A percentile compares a stretch with the other conserved stretches of the same genome.
Conservation (phyloP, 1,140 invertebrate genomes). For the Cyrtorhinus lividipennis region DNA sequence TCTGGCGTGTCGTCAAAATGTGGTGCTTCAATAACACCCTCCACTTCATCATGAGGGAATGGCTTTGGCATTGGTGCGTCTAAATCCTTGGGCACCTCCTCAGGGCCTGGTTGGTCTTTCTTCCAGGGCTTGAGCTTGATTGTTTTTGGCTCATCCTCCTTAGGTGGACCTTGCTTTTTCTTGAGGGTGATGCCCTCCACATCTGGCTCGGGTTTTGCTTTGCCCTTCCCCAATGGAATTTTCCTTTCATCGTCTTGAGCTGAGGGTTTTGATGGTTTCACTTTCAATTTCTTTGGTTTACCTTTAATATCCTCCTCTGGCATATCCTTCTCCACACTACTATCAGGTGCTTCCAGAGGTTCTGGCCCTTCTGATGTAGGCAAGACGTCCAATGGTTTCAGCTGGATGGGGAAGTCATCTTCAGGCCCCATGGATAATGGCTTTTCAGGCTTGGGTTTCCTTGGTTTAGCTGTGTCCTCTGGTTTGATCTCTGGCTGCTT, state of each 20-base stretch:
- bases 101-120: slow-evolving; percentile 19
- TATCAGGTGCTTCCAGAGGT: slow-evolving; percentile 22
- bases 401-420: slow-evolving; percentile 22
- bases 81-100: slow-evolving; percentile 15
- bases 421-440: slow-evolving; percentile 26
- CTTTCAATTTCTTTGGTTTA: slow-evolving; percentile 25
- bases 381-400: slow-evolving; percentile 24
- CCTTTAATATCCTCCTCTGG: slow-evolving; percentile 22
- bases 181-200: slow-evolving; percentile 32
- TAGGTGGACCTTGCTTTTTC: slow-evolving; percentile 30
- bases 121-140: slow-evolving; percentile 24
- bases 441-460: slow-evolving; percentile 24
- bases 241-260: slow-evolving; percentile 29
- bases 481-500: slow-evolving; percentile 21
- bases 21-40: slow-evolving; percentile 19
- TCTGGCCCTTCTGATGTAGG: slow-evolving; percentile 24
- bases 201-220: slow-evolving; percentile 28
- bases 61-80: slow-evolving; percentile 26
- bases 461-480: slow-evolving; percentile 24
- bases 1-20: slow-evolving; percentile 17
- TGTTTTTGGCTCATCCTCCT: slow-evolving; percentile 26
- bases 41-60: slow-evolving; percentile 20
- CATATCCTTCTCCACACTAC: slow-evolving; percentile 20
- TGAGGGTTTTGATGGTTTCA: slow-evolving; percentile 20
- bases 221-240: slow-evolving; percentile 30